phyloP scores from a whole-genome alignment of 2,113 vertebrate species.

The Picathartes gymnocephalus region DNA sequence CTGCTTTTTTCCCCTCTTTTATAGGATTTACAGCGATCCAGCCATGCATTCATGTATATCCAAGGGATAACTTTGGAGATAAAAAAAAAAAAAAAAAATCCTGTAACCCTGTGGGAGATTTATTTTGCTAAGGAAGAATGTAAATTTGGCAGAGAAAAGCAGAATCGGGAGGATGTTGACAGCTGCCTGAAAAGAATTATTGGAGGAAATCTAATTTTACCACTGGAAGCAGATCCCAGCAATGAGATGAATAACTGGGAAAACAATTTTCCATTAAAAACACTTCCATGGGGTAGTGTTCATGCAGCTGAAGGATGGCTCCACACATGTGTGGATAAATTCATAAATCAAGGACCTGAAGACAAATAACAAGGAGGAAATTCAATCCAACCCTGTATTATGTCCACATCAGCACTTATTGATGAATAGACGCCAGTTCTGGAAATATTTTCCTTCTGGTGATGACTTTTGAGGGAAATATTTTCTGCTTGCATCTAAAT shows the following conservation, averaged over 20 bases:
- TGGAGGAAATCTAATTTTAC: slow-evolving; percentile 12
- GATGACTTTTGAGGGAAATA: background rate
- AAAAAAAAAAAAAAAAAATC: background rate
- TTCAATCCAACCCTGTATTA: background rate
- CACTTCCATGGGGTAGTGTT: background rate
- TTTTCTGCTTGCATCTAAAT: background rate
- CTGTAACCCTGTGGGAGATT: background rate
- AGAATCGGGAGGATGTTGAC: background rate
- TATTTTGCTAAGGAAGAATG: slow-evolving; percentile 11
- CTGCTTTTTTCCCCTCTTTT: background rate
- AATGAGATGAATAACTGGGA: background rate
- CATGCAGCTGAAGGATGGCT: background rate
- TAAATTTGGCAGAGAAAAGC: background rate
- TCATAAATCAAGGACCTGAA: background rate
- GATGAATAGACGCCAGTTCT: background rate
- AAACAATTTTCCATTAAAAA: slow-evolving; percentile 3
- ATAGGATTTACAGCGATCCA: background rate
- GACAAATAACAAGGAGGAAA: background rate
- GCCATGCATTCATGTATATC: background rate
- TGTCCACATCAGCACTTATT: background rate
- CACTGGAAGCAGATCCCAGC: background rate
- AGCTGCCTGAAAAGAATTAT: background rate
- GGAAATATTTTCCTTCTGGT: background rate
- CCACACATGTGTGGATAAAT: background rate
- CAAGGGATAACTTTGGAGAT: background rate